Percentiles rank a stretch among this genome's conserved stretches.
phyloP scores from a whole-genome alignment of 2,797 vertebrate genomes.

The Otolemur crassicaudatus region DNA sequence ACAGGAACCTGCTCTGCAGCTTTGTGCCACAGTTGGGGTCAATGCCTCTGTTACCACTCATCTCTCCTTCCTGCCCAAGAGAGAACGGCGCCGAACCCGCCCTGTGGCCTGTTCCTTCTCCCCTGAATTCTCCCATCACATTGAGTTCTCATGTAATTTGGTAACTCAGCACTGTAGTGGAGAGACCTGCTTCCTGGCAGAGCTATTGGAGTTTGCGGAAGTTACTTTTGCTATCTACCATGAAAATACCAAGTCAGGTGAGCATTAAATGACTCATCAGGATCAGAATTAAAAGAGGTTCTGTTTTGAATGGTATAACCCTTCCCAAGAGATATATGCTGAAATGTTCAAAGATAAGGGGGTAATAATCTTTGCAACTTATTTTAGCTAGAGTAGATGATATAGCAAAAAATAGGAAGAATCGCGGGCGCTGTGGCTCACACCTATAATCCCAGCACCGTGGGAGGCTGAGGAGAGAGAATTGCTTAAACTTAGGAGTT shows the following conservation, averaged over 20 bases:
- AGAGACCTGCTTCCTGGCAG: constrained; percentile 93
- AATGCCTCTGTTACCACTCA: constrained; percentile 92
- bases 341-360: background rate
- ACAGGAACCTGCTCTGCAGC: constrained; percentile 88
- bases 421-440: background rate
- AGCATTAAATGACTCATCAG: constrained; percentile 52
- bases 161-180: constrained; percentile 90
- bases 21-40: constrained; percentile 90
- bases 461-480: too few relatives aligned
- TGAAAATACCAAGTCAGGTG: constrained; percentile 87
- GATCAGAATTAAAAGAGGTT: constrained; percentile 18
- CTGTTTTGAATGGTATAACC: background rate
- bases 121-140: constrained; percentile 93
- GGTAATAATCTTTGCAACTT: background rate
- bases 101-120: constrained; percentile 92
- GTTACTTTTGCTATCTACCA: constrained; percentile 94
- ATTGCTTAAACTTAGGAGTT: too few relatives aligned
- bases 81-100: constrained; percentile 87
- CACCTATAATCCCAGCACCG: too few relatives aligned
- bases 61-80: constrained; percentile 92
- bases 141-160: constrained; percentile 92
- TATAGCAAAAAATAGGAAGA: constrained; percentile 22
- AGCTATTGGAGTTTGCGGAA: constrained; percentile 91
- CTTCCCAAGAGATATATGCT: constrained; percentile 18
- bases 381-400: background rate